Base-by-base conservation (phyloP, 2,113 vertebrate species). In the Pseudorectes ferrugineus region DNA sequence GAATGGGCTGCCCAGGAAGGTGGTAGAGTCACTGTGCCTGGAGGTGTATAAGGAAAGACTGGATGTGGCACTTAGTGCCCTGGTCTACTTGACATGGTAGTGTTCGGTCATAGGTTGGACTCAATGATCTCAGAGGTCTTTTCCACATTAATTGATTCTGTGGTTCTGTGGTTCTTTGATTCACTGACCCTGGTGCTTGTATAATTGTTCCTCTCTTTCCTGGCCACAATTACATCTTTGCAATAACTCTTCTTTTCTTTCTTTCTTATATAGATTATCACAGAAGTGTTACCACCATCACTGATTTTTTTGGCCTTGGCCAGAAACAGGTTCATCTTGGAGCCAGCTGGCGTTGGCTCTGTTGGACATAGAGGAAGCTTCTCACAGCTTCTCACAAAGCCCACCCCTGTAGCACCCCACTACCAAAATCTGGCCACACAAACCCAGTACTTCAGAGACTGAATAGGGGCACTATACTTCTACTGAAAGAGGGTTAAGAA, bases 31-130 rank as follows among this genome's bases (percentile, higher is more conserved):
- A 51, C 36, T 63, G 25, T 31, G 21, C 20, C 35, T 43, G 33
- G 7, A 57, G 14, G 12, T 49, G 4, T 13, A 20, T 9, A 51
- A n/a, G 22, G 26, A 65, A 65, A 57, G 14, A 45, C 5, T 45
- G 51, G 15, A 38, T 16, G 12, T 66, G 28, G 19, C 26, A 16
- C 33, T 24, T 13, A 73, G 23, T 51, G 31, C 26, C 14, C 1
- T 8, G 22, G 51, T 57, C 49, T 43, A 20, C 21, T 5, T 43
- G 31, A 28, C 22, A 42, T 0, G 0, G 19, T n/a, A n/a, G n/a
- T 33, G 22, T n/a, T 51, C 0, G 0, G 19, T 28, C 51, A 38
- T 6, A 33, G 8, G 14, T 24, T 43, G 36, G 23, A 38, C 23
- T 58, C 19, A 8, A 5, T n/a, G 15, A 20, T 12, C 36, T 73